These are phyloP conservation scores for Enteromius unitaeniatus DNA, from an alignment of 2,797 vertebrate species.

Conservation along the genomic window DNA sequence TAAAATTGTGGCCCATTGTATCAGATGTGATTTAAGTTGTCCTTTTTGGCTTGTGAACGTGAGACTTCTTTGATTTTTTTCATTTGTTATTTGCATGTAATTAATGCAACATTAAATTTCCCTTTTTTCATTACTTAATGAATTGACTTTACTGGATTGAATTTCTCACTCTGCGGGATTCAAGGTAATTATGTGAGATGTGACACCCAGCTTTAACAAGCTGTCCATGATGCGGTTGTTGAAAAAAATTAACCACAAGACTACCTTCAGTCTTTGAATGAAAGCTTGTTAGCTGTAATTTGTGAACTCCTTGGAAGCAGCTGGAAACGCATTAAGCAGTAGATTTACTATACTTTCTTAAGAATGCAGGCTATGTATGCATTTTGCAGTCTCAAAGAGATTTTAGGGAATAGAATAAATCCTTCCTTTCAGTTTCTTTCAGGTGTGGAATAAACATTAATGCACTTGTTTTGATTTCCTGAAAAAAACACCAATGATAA, in stretches of 20 bases:
- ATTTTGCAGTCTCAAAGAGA: background rate
- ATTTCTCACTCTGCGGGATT: constrained; percentile 16
- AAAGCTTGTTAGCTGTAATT: constrained; percentile 22
- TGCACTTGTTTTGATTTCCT: constrained; percentile 30
- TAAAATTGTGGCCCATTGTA: background rate
- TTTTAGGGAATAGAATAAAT: background rate
- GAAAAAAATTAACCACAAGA: constrained; percentile 31
- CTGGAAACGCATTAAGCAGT: background rate
- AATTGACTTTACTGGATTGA: background rate
- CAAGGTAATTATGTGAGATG: constrained; percentile 22
- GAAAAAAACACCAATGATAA: constrained; percentile 37
- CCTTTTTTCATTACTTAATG: background rate
- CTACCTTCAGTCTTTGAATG: constrained; percentile 23
- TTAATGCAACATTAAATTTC: background rate
- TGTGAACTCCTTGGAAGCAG: background rate
- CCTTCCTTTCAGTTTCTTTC: background rate
- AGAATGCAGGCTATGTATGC: background rate
- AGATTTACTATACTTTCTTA: background rate
- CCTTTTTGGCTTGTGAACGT: background rate
- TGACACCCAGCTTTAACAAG: constrained; percentile 1
- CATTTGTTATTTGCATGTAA: background rate
- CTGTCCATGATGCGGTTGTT: background rate
- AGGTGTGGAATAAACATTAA: constrained; percentile 30
- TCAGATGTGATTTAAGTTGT: background rate
- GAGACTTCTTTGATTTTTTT: background rate